Evolutionary conservation across 1,140 invertebrate species (phyloP), one percentile per base, ranked within the genome.

Genomic region (Apis laboriosa): DNA sequence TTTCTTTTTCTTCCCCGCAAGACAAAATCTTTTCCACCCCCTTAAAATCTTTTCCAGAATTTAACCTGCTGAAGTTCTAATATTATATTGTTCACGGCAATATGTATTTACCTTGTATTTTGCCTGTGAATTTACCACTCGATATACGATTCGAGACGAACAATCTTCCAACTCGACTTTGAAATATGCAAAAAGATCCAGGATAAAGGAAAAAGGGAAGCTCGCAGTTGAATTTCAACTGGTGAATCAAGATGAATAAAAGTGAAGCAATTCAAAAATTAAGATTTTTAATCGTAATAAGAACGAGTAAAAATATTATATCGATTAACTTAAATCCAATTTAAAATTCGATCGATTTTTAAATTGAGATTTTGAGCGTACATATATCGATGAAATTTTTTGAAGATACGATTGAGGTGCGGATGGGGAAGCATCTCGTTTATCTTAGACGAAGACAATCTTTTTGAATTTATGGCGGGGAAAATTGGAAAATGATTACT

Each of bases 31-130:
- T 21, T 8, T 1, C 2, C 13, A 24, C n/a, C 5, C 13, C 53
- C 21, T 9, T 9, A 55, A 72, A 72, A 55, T 72, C 56, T 28
- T 21, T 8, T 1, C 2, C 13, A 24, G 15, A 9, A 63, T 63
- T 75, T 75, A 49, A 75, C 51, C 58, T 19, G n/a, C 12, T 43
- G 1, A 43, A 74, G 56, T 43, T 60, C 28, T 73, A 56, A 72
- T 56, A 24, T 3, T 1, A 2, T 3, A 2, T 3, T 49, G 55
- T 66, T 60, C 53, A 53, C 66, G 21, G 11, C 51, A 66, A 79
- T 68, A 49, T 60, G 60, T 70, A 43, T 70, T 70, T 70, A 68
- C 13, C 17, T 60, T 13, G 28, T 13, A 21, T 43, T 19, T 12
- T 17, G 21, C 12, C 17, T 49, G 9, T n/a, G 43, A 34, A 77